Percentiles rank a stretch among this genome's conserved stretches.
phyloP scores from a whole-genome alignment of 1,140 invertebrate species.

The Elymnias hypermnestra region DNA sequence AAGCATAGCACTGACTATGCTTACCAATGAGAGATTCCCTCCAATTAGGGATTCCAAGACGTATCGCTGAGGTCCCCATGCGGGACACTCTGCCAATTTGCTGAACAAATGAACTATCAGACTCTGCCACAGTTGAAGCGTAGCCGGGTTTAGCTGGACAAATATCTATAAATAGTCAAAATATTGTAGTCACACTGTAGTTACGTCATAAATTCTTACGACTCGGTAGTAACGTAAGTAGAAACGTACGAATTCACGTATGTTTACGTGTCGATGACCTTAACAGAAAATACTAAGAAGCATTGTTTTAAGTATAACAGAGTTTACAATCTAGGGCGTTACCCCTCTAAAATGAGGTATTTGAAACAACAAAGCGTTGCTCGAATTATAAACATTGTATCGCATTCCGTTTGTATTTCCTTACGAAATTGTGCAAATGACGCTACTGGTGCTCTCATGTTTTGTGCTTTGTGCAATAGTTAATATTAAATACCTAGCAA shows the following conservation, averaged over 20 bases:
- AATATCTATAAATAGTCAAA: constrained; percentile 15
- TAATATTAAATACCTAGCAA: not conserved
- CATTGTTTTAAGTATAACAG: constrained; percentile 51
- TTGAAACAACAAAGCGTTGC: constrained; percentile 49
- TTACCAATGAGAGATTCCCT: too few species aligned
- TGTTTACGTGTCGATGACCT: constrained; percentile 63
- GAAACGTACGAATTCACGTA: constrained; percentile 29
- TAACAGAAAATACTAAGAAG: constrained; percentile 54
- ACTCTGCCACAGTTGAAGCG: too few species aligned
- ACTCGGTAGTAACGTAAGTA: constrained; percentile 20
- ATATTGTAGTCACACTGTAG: constrained; percentile 7
- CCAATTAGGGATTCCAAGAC: too few species aligned
- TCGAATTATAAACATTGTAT: constrained; percentile 44
- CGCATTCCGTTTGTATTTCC: constrained; percentile 41
- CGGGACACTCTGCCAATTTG: too few species aligned
- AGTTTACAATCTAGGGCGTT: constrained; percentile 63
- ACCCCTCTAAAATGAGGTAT: constrained; percentile 62
- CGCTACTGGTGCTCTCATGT: constrained; percentile 7
- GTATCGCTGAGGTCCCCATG: too few species aligned
- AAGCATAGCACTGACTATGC: too few species aligned
- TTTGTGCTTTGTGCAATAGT: not conserved
- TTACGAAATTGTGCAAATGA: constrained; percentile 28
- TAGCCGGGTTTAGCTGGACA: too few species aligned
- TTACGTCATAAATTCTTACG: constrained; percentile 26
- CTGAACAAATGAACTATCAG: too few species aligned